These are phyloP conservation scores for Phyllostomus hastatus DNA, from an alignment of 2,113 vertebrate species.

Conservation along the genomic window DNA sequence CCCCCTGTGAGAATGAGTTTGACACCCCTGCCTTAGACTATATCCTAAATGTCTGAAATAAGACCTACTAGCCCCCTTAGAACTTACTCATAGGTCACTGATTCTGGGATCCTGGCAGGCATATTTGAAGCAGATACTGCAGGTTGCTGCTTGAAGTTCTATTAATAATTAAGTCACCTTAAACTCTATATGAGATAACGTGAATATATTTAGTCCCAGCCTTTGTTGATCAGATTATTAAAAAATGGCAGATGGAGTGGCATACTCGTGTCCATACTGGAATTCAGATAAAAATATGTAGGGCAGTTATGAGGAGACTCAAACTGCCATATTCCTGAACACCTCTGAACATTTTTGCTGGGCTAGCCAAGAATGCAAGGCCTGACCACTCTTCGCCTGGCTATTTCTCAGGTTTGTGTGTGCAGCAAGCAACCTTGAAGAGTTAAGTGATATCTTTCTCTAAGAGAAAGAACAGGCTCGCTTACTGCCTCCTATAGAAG, in stretches of 20 bases:
- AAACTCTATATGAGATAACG: neutral
- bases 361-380: neutral
- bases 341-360: neutral
- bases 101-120: neutral
- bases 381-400: neutral
- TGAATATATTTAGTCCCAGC: neutral
- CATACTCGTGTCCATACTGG: neutral
- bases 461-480: too few species aligned
- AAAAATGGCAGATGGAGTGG: neutral
- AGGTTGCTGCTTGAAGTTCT: neutral
- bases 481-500: neutral
- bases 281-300: neutral
- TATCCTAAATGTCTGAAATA: neutral
- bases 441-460: neutral
- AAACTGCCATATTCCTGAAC: neutral
- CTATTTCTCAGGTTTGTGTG: neutral
- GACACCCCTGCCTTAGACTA: neutral
- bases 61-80: neutral
- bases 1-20: too few species aligned
- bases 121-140: neutral
- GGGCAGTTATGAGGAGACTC: neutral
- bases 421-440: neutral
- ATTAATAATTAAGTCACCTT: neutral
- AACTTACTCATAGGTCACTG: neutral
- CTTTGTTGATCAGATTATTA: neutral